phyloP scores from a whole-genome alignment of 1,140 invertebrate genomes.

The Penaeus japonicus region DNA sequence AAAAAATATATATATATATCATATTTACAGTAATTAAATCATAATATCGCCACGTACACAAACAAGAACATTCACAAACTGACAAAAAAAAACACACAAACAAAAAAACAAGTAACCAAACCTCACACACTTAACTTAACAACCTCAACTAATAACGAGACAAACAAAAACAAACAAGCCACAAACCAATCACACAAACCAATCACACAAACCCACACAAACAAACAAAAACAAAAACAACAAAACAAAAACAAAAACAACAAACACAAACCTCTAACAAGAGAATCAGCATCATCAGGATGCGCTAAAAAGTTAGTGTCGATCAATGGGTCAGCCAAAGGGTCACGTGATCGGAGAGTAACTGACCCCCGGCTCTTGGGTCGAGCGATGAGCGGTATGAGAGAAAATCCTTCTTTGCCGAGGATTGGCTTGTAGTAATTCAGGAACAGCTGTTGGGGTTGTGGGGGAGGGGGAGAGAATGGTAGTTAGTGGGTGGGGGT shows the following conservation, averaged over 20 bases:
- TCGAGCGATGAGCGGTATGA: conserved; percentile 73
- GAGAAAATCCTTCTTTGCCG: neutral
- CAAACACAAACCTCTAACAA: neutral
- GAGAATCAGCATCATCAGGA: neutral
- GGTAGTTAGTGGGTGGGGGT: neutral
- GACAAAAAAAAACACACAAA: no score
- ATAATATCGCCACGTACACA: no score
- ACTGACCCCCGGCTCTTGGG: conserved; percentile 79
- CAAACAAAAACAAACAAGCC: no score
- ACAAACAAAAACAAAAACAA: neutral
- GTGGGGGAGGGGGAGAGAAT: neutral
- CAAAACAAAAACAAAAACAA: no score
- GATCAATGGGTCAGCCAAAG: conserved; percentile 78
- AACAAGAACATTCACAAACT: no score
- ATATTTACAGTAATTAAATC: no score
- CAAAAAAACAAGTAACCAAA: no score
- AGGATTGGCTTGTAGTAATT: neutral
- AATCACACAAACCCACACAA: neutral
- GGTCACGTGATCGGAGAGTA: conserved; percentile 73
- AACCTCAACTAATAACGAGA: no score
- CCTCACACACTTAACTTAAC: no score
- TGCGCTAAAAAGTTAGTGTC: conserved; percentile 75
- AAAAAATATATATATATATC: no score
- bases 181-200: no score
- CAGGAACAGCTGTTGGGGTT: neutral